Conservation (phyloP, 2,113 vertebrate species). For the Scopus umbretta region DNA sequence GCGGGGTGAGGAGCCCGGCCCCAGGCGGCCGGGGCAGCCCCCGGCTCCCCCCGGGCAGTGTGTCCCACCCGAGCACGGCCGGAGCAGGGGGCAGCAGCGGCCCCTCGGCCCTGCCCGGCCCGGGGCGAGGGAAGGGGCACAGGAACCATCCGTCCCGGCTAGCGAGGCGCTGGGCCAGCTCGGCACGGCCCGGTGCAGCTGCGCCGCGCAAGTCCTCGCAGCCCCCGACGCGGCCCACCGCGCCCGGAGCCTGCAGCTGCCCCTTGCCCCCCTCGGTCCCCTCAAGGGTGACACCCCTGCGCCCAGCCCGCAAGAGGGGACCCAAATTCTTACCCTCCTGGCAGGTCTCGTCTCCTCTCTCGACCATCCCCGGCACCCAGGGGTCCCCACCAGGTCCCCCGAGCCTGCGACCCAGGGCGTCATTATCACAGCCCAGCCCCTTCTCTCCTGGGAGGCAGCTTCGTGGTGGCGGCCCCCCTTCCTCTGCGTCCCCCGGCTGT, state of each 20-base stretch:
- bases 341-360: background rate
- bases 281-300: background rate
- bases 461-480: conserved; percentile 36
- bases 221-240: too few species aligned
- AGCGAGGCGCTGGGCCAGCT: background rate
- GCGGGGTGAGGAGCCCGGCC: background rate
- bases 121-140: background rate
- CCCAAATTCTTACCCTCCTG: background rate
- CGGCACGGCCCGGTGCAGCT: background rate
- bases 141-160: background rate
- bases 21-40: background rate
- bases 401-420: background rate
- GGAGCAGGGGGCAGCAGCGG: background rate
- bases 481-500: conserved; percentile 61
- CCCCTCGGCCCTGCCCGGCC: background rate
- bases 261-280: background rate
- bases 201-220: background rate
- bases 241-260: background rate
- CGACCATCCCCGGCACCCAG: background rate
- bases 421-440: background rate
- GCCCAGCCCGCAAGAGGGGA: background rate
- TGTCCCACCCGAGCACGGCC: background rate
- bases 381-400: background rate
- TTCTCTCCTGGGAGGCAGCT: conserved; percentile 23
- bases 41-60: background rate